Evolutionary conservation across 2,113 vertebrate species (phyloP).

Genomic region (Corynorhinus townsendii): DNA sequence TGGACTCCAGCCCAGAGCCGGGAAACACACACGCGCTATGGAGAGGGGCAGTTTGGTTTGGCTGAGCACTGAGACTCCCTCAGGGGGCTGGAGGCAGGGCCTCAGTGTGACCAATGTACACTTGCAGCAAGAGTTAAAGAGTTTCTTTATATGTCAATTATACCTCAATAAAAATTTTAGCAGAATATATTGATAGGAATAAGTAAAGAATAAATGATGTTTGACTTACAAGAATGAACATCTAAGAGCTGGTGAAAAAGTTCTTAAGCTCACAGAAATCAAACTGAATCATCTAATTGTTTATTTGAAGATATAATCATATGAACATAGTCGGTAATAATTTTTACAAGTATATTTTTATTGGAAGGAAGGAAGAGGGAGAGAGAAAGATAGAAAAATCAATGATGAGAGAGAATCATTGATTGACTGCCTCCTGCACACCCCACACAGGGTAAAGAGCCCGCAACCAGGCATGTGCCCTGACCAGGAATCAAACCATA

Average conservation of each 20-base stretch:
- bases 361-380: too few species aligned
- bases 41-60: background rate
- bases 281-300: background rate
- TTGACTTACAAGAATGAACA: background rate
- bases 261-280: background rate
- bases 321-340: background rate
- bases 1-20: background rate
- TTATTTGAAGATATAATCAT: background rate
- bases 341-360: background rate
- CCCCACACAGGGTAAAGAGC: too few species aligned
- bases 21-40: rapidly evolving
- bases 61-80: background rate
- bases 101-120: background rate
- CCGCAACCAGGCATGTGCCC: too few species aligned
- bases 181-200: background rate
- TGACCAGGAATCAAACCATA: too few species aligned
- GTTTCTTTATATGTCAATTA: background rate
- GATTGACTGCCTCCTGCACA: too few species aligned
- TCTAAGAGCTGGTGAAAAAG: background rate
- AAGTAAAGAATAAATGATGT: background rate
- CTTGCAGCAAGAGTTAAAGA: background rate
- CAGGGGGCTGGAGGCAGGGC: background rate
- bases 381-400: too few species aligned
- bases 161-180: background rate
- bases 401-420: too few species aligned